Conservation (phyloP, 2,113 vertebrate genomes). For the Raja brachyura region DNA sequence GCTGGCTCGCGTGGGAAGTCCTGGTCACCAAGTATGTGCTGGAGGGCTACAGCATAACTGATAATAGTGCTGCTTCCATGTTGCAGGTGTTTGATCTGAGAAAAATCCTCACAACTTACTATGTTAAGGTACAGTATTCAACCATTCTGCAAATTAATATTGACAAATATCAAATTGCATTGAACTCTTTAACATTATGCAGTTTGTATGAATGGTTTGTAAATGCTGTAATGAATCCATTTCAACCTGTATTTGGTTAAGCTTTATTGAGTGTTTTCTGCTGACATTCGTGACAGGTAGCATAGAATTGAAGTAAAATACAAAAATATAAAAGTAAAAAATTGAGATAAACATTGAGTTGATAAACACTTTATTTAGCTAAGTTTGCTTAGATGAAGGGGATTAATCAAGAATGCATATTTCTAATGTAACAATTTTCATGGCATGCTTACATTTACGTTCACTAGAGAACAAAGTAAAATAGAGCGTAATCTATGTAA, state of each 20-base stretch:
- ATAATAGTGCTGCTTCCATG: constrained; percentile 81
- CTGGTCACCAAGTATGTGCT: constrained; percentile 78
- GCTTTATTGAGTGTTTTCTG: neutral
- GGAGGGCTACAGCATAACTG: constrained; percentile 81
- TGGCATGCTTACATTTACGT: neutral
- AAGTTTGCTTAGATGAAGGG: neutral
- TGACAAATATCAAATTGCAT: neutral
- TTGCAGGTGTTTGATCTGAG: constrained; percentile 80
- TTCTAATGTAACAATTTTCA: neutral
- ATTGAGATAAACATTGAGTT: neutral
- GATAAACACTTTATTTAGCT: neutral
- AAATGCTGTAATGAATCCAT: too few relatives aligned
- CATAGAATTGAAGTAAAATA: neutral
- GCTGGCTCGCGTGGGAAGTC: constrained; percentile 82
- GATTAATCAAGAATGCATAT: neutral
- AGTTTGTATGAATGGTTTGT: neutral
- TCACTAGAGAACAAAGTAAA: neutral
- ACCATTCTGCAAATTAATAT: neutral
- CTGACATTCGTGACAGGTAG: neutral
- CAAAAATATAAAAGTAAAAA: neutral
- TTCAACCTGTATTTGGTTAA: neutral
- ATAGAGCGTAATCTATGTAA: neutral
- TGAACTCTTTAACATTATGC: neutral
- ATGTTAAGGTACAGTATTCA: constrained; percentile 63
- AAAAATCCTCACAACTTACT: constrained; percentile 78